Evolutionary conservation across 2,113 vertebrate species (phyloP), one percentile per base, ranked within the genome.

Genomic region (Corydoras maculifer): DNA sequence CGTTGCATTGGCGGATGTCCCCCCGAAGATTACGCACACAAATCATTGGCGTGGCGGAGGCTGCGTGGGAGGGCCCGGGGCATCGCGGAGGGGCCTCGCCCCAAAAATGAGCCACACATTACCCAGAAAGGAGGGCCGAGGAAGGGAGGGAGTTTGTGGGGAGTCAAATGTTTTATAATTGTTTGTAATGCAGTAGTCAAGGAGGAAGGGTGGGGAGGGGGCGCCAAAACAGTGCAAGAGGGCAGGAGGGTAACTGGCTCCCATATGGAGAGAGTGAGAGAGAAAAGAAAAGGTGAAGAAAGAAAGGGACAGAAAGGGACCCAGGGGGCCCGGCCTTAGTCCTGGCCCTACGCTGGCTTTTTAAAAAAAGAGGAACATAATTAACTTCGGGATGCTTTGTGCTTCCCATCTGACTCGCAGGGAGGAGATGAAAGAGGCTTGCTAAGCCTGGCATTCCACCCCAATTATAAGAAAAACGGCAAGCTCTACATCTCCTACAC

Each of bases 381-480:
- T 97, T 96, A 98, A 99, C 93, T 94, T 92, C 89, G 90, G 89
- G 84, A 92, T 93, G 93, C 93, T 97, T 96, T 97, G 92, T 97
- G 90, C 92, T 95, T 93, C 90, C 91, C 90, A 90, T 93, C 92
- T 96, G 93, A 95, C 92, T 94, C 92, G 68, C 94, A 99, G 97
- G 94, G 93, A 86, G 94, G 95, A 94, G 97, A 99, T 96, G 97
- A 99, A 95, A 95, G 96, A 88, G 96, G 97, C 82, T 90, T 99
- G 87, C 90, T 99, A 91, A 98, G 95, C 91, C 91, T 99, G 89
- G 94, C 93, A 94, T 99, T 99, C 94, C 97, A 99, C 87, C 96
- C 95, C 93, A 97, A 94, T 94, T 99, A 98, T 88, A 97, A 95
- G 94, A 96, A 94, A 92, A 99, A 98, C 91, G 97, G 97, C 91